phyloP scores from a whole-genome alignment of 2,888 invertebrate species.

The Anoplius nigerrimus region DNA sequence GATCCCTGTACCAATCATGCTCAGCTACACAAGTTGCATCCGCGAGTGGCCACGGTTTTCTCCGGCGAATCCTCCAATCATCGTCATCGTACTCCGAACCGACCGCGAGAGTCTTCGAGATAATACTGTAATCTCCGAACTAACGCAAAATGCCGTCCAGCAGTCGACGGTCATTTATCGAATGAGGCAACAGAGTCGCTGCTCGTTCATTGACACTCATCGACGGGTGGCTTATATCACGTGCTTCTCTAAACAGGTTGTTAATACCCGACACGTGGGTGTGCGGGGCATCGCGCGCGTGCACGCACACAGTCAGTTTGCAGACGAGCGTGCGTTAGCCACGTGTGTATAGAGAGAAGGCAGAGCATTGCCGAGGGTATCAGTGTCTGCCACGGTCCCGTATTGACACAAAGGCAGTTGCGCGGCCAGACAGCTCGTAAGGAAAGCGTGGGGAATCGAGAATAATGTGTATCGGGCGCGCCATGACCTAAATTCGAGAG shows the following conservation, averaged over 20 bases:
- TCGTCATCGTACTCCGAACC: too few relatives aligned
- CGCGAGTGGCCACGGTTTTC: too few relatives aligned
- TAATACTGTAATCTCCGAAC: too few relatives aligned
- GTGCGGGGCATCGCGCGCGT: background rate
- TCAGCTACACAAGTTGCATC: background rate
- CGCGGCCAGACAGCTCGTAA: background rate
- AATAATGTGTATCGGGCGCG: constrained; percentile 44
- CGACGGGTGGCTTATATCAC: constrained; percentile 13
- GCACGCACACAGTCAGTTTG: too few relatives aligned
- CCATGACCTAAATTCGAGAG: constrained; percentile 53
- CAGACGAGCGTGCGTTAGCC: background rate
- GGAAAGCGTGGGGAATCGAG: constrained; percentile 42
- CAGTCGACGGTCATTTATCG: constrained; percentile 43
- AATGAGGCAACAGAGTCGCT: constrained; percentile 30
- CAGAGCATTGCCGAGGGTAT: too few relatives aligned
- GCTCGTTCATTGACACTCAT: constrained; percentile 41
- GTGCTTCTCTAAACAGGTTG: constrained; percentile 47
- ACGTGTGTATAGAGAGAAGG: too few relatives aligned
- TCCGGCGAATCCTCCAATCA: too few relatives aligned
- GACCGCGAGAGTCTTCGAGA: too few relatives aligned
- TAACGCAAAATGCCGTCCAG: background rate
- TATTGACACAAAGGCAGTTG: too few relatives aligned
- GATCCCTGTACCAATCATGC: constrained; percentile 7
- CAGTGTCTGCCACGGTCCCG: too few relatives aligned
- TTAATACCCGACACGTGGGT: constrained; percentile 41